phyloP scores from a whole-genome alignment of 1,140 invertebrate species.

The Amphibalanus amphitrite region DNA sequence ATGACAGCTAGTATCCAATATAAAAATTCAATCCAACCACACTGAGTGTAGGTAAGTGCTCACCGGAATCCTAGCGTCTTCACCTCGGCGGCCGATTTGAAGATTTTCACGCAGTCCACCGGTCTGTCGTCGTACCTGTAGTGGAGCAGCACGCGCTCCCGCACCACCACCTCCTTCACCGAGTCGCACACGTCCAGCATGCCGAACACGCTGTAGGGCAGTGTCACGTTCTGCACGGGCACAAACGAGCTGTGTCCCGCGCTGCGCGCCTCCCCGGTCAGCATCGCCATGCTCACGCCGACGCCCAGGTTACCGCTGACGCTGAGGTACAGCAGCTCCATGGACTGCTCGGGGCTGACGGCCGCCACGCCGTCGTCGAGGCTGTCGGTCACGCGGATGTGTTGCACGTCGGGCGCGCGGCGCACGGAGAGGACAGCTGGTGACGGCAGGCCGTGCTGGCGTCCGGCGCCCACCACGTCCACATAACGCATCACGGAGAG shows the following conservation, averaged over 20 bases:
- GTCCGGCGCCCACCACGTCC: slow-evolving; percentile 82
- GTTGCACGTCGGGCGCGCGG: slow-evolving; percentile 60
- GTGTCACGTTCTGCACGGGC: slow-evolving; percentile 58
- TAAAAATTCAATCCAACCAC: too few species aligned
- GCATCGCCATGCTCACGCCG: slow-evolving; percentile 68
- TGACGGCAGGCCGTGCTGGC: slow-evolving; percentile 86
- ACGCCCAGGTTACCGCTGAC: slow-evolving; percentile 69
- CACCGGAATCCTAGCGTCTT: slow-evolving; percentile 71
- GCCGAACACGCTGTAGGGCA: slow-evolving; percentile 90
- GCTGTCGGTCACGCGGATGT: slow-evolving; percentile 63
- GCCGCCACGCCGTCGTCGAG: slow-evolving; percentile 85
- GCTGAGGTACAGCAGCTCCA: slow-evolving; percentile 37
- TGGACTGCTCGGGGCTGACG: slow-evolving; percentile 64
- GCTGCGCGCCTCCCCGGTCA: slow-evolving; percentile 83
- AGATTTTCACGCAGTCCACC: slow-evolving; percentile 95
- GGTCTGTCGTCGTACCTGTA: slow-evolving; percentile 95
- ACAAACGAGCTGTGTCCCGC: slow-evolving; percentile 68
- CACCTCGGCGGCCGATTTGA: slow-evolving; percentile 59
- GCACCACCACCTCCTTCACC: slow-evolving; percentile 70
- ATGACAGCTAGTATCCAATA: too few species aligned
- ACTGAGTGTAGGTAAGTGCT: too few species aligned
- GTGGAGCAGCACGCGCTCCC: slow-evolving; percentile 80
- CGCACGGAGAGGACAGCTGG: slow-evolving; percentile 76
- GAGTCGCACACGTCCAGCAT: slow-evolving; percentile 91
- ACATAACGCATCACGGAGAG: slow-evolving; percentile 67